Conservation (phyloP, 1,140 invertebrate genomes). For the Cotesia typhae region DNA sequence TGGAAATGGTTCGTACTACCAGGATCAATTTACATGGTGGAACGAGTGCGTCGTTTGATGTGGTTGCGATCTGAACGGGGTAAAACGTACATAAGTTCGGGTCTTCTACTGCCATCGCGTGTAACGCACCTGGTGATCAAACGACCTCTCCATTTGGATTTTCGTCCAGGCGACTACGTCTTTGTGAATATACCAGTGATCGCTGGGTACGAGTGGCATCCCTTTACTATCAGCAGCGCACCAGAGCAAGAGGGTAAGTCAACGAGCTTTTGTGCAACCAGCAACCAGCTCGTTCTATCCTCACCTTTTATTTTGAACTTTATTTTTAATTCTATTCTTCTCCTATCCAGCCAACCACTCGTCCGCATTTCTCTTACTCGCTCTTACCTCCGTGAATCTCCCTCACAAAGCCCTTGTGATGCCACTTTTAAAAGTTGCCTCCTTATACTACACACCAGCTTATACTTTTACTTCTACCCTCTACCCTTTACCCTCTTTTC, state of each 20-base stretch:
- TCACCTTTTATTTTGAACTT: slow-evolving; percentile 17
- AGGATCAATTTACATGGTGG: slow-evolving; percentile 81
- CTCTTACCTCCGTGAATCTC: slow-evolving; percentile 19
- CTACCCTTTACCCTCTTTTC: not conserved
- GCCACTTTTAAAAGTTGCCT: slow-evolving; percentile 36
- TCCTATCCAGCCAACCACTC: not conserved
- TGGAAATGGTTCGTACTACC: slow-evolving; percentile 96
- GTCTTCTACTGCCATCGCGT: slow-evolving; percentile 83
- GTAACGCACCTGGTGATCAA: slow-evolving; percentile 90
- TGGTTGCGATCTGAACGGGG: slow-evolving; percentile 76
- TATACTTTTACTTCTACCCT: not conserved
- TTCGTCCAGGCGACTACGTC: slow-evolving; percentile 92
- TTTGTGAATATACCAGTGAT: slow-evolving; percentile 94
- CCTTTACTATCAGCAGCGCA: slow-evolving; percentile 95
- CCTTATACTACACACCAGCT: slow-evolving; percentile 20
- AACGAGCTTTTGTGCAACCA: not conserved
- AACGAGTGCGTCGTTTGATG: slow-evolving; percentile 75
- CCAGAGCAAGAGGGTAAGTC: slow-evolving; percentile 87
- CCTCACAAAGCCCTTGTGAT: slow-evolving; percentile 34
- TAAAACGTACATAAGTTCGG: slow-evolving; percentile 86
- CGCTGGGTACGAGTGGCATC: slow-evolving; percentile 96
- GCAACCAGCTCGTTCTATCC: not conserved
- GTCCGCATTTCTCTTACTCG: too few species aligned
- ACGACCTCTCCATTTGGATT: slow-evolving; percentile 85
- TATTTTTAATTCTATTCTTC: slow-evolving; percentile 1